Base-by-base conservation (phyloP, 2,113 vertebrate species). In the Aphyosemion australe region DNA sequence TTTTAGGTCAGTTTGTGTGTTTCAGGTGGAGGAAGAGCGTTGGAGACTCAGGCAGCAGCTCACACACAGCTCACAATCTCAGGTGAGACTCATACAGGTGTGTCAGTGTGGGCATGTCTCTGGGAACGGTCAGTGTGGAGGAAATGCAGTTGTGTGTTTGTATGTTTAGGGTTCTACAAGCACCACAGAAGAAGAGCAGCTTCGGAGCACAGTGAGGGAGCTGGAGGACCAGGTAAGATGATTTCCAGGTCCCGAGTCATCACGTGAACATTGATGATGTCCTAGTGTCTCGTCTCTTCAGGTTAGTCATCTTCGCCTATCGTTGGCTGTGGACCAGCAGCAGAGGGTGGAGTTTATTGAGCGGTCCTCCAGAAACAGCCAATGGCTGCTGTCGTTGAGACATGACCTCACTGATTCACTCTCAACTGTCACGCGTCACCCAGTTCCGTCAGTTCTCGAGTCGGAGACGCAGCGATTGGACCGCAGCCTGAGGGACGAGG, bases 381-480 rank as follows among this genome's bases (percentile, higher is more conserved):
- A 88, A 10, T 85, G 69, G 61, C 41, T 93, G 54, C 76, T 85
- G 55, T 84, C 85, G 0, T 71, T 93, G 41, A 86, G 90, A 15
- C 74, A 83, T 1, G 81, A 91, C 78, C 88, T 93, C 60, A 83
- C 34, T 0, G 59, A 88, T 6, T 93, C 92, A 3, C 78, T 93
- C 54, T 72, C 42, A 0, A 15, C 72, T 1, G 90, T 93, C 45
- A 88, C 88, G 0, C 78, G 73, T 3, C 74, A 20, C 26, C 88
- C 88, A n/a, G n/a, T 84, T 64, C 74, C 87, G 0, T 75, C 88
- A 0, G 80, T 91, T 50, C 73, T 93, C 46, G 75, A 91, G 69
- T 78, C 71, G 4, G 92, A 93, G 69, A 87, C 90, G 1, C 87
- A 88, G 73, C 84, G 90, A 68, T 83, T 93, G 82, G 90, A 92